These are phyloP conservation scores for Hippocampus kuda DNA, from an alignment of 2,797 vertebrate species.

Conservation along the genomic window DNA sequence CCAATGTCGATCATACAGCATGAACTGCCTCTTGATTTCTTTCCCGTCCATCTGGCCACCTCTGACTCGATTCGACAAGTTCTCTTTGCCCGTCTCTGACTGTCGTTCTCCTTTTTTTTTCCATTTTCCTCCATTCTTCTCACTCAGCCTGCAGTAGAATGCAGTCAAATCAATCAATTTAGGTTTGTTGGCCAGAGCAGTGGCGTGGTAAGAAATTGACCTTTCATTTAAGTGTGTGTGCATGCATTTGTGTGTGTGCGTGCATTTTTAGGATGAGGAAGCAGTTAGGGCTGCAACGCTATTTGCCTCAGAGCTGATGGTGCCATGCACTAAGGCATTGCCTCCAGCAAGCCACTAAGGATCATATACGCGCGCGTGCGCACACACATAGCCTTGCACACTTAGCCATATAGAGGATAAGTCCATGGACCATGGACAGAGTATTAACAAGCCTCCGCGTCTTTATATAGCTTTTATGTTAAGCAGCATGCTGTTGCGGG, in stretches of 20 bases:
- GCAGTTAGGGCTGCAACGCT: slow-evolving; percentile 43
- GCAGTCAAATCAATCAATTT: slow-evolving; percentile 70
- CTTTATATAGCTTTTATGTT: slow-evolving; percentile 56
- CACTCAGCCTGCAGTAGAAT: slow-evolving; percentile 42
- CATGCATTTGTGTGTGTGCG: slow-evolving; percentile 20
- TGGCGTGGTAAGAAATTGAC: slow-evolving; percentile 69
- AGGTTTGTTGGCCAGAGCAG: slow-evolving; percentile 63
- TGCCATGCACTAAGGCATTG: slow-evolving; percentile 36
- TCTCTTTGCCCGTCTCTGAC: not conserved
- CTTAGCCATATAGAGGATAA: slow-evolving; percentile 38
- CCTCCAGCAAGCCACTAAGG: slow-evolving; percentile 41
- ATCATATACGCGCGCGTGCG: slow-evolving; percentile 10
- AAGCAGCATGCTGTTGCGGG: slow-evolving; percentile 49
- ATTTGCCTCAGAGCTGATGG: slow-evolving; percentile 53
- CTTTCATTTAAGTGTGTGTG: slow-evolving; percentile 50
- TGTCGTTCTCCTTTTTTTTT: slow-evolving; percentile 1
- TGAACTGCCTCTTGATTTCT: not conserved
- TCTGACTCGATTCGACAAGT: not conserved
- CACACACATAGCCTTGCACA: slow-evolving; percentile 17
- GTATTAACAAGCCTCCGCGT: slow-evolving; percentile 37
- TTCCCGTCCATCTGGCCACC: not conserved
- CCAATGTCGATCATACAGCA: slow-evolving; percentile 34
- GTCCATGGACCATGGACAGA: slow-evolving; percentile 42
- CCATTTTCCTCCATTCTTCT: slow-evolving; percentile 6
- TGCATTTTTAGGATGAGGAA: slow-evolving; percentile 35